Percentiles rank a stretch among this genome's conserved stretches.
These are phyloP conservation scores for Dioctria linearis DNA, from an alignment of 2,888 invertebrate genomes.

Conservation along the genomic window DNA sequence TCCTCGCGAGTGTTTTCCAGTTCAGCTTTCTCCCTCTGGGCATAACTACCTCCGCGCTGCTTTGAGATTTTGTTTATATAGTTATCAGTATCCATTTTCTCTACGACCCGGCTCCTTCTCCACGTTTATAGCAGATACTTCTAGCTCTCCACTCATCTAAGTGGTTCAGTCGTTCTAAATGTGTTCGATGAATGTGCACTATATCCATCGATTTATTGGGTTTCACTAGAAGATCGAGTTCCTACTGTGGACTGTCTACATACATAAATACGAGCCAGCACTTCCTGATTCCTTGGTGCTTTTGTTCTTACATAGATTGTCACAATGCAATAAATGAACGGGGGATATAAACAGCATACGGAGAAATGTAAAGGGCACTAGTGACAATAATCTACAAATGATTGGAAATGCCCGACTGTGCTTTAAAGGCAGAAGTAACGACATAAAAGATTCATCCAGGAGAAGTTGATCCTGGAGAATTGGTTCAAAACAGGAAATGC, in stretches of 20 bases:
- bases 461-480: conserved; percentile 13
- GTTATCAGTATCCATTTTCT: conserved; percentile 36
- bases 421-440: conserved; percentile 15
- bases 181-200: conserved; percentile 8
- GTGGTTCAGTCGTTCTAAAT: conserved; percentile 22
- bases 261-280: conserved; percentile 4
- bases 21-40: conserved; percentile 34
- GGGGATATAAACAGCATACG: conserved; percentile 12
- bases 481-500: background rate
- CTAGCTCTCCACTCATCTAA: conserved; percentile 28
- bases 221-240: background rate
- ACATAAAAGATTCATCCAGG: conserved; percentile 21
- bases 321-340: conserved; percentile 31
- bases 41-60: too few relatives aligned
- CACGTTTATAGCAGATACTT: background rate
- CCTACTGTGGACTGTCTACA: conserved; percentile 10
- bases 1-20: conserved; percentile 53
- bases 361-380: conserved; percentile 23
- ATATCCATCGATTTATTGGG: conserved; percentile 19
- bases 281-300: conserved; percentile 18
- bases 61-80: background rate
- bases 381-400: conserved; percentile 57
- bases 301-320: conserved; percentile 38
- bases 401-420: conserved; percentile 53
- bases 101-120: background rate